phyloP scores from a whole-genome alignment of 2,113 vertebrate species.

The Tamias sibiricus region DNA sequence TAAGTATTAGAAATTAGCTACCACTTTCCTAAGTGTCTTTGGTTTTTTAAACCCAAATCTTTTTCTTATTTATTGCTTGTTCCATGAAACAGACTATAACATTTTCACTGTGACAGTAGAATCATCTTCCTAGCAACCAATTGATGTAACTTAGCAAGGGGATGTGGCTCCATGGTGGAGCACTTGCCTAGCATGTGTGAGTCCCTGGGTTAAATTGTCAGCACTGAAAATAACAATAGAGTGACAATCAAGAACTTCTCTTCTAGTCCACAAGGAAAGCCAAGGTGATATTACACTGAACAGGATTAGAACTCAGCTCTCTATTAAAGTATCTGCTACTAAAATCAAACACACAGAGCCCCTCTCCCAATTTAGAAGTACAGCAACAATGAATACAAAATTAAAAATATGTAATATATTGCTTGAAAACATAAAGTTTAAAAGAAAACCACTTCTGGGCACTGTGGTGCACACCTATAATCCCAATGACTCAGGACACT shows the following conservation, averaged over 20 bases:
- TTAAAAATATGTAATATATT: neutral
- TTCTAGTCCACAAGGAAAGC: neutral
- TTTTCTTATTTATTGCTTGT: neutral
- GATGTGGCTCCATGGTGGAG: neutral
- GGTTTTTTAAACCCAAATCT: neutral
- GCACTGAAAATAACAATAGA: neutral
- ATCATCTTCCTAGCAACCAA: neutral
- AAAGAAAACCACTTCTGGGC: neutral
- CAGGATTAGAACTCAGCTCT: neutral
- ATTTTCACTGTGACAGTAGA: neutral
- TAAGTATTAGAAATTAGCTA: neutral
- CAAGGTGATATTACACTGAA: neutral
- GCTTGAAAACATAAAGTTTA: neutral
- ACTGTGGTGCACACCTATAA: too few relatives aligned
- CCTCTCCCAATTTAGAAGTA: neutral
- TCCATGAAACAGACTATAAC: neutral
- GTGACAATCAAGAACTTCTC: neutral
- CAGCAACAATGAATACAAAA: neutral
- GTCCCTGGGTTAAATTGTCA: neutral
- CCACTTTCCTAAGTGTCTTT: neutral
- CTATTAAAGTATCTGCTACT: neutral
- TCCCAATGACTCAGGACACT: too few relatives aligned
- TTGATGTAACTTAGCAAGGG: neutral
- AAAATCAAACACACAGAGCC: neutral
- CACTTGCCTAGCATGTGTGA: neutral